A percentile compares a stretch with the other conserved stretches of the same genome.
Evolutionary conservation across 2,888 invertebrate genomes (phyloP).

Genomic region (Stictocephala bisonia): DNA sequence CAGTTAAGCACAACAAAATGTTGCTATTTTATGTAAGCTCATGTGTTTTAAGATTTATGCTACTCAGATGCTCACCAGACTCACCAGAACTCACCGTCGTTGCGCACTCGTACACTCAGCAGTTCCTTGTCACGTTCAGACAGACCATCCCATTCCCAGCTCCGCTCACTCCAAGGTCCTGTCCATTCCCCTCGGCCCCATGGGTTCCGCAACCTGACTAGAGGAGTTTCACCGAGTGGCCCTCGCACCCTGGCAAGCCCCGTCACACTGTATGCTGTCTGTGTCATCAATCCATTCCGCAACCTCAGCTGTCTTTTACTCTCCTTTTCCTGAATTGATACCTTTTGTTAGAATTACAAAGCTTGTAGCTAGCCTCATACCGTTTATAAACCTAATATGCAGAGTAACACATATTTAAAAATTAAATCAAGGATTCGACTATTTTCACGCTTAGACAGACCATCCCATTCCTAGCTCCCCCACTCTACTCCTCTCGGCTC

Average conservation of each 20-base stretch:
- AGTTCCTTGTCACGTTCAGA: slow-evolving; percentile 73
- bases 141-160: slow-evolving; percentile 77
- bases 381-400: too few relatives aligned
- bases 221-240: slow-evolving; percentile 69
- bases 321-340: slow-evolving; percentile 69
- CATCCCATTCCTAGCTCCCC: slow-evolving; percentile 78
- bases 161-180: slow-evolving; percentile 77
- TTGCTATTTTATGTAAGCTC: too few relatives aligned
- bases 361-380: too few relatives aligned
- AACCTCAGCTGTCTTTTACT: slow-evolving; percentile 69
- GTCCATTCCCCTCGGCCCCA: slow-evolving; percentile 77
- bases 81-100: slow-evolving; percentile 79
- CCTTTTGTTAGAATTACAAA: too few relatives aligned
- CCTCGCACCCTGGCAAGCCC: slow-evolving; percentile 77
- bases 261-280: slow-evolving; percentile 77
- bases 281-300: slow-evolving; percentile 73
- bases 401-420: too few relatives aligned
- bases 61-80: slow-evolving; percentile 52
- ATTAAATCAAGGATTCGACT: too few relatives aligned
- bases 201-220: slow-evolving; percentile 74
- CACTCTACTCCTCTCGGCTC: slow-evolving; percentile 77
- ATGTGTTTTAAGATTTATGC: too few relatives aligned
- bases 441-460: slow-evolving; percentile 73
- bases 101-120: slow-evolving; percentile 71
- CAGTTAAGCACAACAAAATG: too few relatives aligned